Evolutionary conservation across 2,113 vertebrate species (phyloP).

Genomic region (Carassius gibelio): DNA sequence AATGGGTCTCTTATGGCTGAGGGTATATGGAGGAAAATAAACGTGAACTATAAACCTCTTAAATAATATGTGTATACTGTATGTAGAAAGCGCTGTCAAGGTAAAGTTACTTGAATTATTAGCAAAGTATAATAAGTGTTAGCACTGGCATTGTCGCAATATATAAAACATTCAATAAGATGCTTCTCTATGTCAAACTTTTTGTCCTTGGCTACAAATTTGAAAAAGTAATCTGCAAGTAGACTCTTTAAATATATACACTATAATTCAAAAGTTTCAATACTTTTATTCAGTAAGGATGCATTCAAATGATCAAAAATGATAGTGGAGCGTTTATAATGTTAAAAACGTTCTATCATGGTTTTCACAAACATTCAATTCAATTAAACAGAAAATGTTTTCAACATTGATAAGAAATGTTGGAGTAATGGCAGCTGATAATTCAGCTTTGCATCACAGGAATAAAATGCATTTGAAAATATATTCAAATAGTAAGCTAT

Average conservation of each 20-base stretch:
- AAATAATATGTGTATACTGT: background rate
- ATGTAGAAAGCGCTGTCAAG: background rate
- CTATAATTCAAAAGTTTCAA: too few relatives aligned
- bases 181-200: background rate
- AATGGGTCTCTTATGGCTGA: background rate
- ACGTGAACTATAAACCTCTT: conserved; percentile 44
- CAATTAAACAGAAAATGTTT: too few relatives aligned
- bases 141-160: background rate
- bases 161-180: background rate
- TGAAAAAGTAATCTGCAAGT: background rate
- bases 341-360: too few relatives aligned
- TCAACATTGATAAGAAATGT: too few relatives aligned
- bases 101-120: background rate
- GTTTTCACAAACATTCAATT: too few relatives aligned
- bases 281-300: too few relatives aligned
- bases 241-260: too few relatives aligned
- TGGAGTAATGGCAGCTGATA: too few relatives aligned
- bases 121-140: background rate
- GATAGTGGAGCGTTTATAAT: too few relatives aligned
- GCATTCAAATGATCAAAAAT: too few relatives aligned
- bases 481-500: background rate
- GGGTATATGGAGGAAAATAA: background rate
- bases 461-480: too few relatives aligned
- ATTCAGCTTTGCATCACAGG: too few relatives aligned
- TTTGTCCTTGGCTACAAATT: background rate